Evolutionary conservation across 2,888 invertebrate species (phyloP).

Genomic region (Biston stratarius): DNA sequence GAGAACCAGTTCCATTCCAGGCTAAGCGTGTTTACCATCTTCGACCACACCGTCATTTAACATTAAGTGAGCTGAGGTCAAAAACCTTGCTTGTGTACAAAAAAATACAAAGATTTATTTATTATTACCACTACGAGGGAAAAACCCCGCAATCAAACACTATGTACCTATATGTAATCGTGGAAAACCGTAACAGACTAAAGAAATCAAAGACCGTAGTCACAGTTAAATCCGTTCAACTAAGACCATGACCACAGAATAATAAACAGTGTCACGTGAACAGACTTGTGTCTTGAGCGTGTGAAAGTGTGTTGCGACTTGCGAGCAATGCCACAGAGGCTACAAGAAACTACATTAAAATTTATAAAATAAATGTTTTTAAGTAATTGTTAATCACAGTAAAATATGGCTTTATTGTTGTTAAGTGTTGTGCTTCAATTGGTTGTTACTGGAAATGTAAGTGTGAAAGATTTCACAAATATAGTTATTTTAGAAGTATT

Average conservation of each 20-base stretch:
- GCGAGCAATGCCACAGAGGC: not conserved
- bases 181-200: no score
- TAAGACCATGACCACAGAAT: conserved; percentile 2
- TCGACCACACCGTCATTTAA: no score
- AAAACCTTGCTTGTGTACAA: no score
- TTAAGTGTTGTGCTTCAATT: conserved; percentile 2
- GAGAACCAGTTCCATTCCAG: no score
- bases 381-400: not conserved
- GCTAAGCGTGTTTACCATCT: no score
- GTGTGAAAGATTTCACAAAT: not conserved
- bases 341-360: not conserved
- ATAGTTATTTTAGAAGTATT: not conserved
- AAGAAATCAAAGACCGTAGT: no score
- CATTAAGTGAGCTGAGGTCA: no score
- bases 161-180: no score
- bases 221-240: no score
- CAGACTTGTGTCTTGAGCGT: not conserved
- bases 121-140: no score
- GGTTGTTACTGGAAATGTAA: conserved; percentile 7
- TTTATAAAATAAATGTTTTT: not conserved
- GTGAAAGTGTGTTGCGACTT: conserved; percentile 19
- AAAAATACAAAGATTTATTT: no score
- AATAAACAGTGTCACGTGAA: conserved; percentile 6
- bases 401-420: not conserved
- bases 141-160: no score